A percentile compares a stretch with the other conserved stretches of the same genome.
Evolutionary conservation across 1,140 invertebrate species (phyloP).

Genomic region (Stenopsyche tienmushanensis): DNA sequence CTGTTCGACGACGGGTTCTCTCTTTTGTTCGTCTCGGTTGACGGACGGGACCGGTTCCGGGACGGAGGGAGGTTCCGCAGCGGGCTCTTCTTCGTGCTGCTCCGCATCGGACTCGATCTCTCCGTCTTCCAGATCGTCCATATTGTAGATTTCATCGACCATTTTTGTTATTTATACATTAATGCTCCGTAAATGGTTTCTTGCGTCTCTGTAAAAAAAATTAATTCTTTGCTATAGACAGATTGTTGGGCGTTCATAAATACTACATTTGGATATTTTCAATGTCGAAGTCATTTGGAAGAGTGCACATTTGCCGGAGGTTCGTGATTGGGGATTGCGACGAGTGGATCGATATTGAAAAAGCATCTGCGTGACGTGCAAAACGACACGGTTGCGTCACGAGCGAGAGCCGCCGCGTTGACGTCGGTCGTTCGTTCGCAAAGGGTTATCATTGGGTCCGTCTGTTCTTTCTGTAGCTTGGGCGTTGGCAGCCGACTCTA

Average conservation of each 20-base stretch:
- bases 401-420: neutral
- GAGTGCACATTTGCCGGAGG: neutral
- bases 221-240: neutral
- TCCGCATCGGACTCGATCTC: slow-evolving; percentile 63
- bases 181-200: too few species aligned
- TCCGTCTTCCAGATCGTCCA: slow-evolving; percentile 61
- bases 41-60: slow-evolving; percentile 7
- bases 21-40: slow-evolving; percentile 33
- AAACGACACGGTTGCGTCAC: neutral
- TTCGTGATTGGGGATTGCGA: neutral
- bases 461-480: too few species aligned
- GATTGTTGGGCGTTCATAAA: too few species aligned
- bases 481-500: too few species aligned
- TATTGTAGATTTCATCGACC: slow-evolving; percentile 46
- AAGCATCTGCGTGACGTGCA: neutral
- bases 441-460: too few species aligned
- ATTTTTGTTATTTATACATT: too few species aligned
- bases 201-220: slow-evolving; percentile 1
- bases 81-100: slow-evolving; percentile 47
- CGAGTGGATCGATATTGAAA: neutral
- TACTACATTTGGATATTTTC: too few species aligned
- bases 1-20: slow-evolving; percentile 42
- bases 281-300: too few species aligned
- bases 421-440: too few species aligned
- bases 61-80: slow-evolving; percentile 26